Conservation (phyloP, 2,113 vertebrate species). For the Orthonyx spaldingii region DNA sequence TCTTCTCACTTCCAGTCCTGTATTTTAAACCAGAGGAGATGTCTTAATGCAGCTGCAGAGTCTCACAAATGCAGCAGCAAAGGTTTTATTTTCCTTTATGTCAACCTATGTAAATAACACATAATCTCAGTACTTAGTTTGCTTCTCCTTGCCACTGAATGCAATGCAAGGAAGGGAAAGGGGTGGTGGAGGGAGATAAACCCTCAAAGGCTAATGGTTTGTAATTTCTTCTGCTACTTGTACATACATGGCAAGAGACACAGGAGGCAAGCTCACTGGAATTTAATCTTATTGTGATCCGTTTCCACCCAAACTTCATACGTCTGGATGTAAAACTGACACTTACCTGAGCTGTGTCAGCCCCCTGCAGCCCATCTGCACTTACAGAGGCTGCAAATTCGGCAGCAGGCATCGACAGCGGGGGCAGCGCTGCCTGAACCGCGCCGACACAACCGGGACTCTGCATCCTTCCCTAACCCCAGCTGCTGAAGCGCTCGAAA, state of each 20-base stretch:
- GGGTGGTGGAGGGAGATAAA: rapidly evolving
- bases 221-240: background rate
- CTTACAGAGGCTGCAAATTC: background rate
- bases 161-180: background rate
- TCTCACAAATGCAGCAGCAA: background rate
- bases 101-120: background rate
- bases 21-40: background rate
- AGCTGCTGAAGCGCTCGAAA: background rate
- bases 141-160: background rate
- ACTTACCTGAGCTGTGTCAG: rapidly evolving
- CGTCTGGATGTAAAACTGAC: background rate
- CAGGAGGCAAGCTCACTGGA: background rate
- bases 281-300: background rate
- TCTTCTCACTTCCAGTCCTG: background rate
- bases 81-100: background rate
- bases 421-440: rapidly evolving
- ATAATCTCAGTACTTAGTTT: background rate
- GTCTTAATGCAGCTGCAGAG: background rate
- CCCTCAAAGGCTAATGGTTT: background rate
- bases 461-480: rapidly evolving
- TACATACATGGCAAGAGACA: background rate
- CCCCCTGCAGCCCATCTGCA: background rate
- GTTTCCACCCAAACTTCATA: background rate
- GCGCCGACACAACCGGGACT: rapidly evolving
- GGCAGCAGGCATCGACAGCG: rapidly evolving